Conservation (phyloP, 64 coral and sea anemone species). For the Acropora yongei region DNA sequence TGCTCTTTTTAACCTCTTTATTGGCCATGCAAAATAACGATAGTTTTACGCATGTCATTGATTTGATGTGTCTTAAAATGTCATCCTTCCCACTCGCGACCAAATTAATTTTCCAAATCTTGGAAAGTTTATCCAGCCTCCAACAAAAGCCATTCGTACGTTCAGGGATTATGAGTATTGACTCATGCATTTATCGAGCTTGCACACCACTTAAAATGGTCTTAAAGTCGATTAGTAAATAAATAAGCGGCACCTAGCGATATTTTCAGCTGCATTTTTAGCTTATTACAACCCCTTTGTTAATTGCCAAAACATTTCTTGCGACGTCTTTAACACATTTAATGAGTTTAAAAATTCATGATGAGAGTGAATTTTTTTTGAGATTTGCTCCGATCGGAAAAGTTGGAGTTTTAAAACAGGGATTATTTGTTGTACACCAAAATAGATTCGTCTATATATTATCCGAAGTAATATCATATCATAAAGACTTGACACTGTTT, state of each 20-base stretch:
- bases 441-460: background rate
- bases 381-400: no score
- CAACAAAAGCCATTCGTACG: constrained; percentile 2
- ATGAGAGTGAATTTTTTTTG: background rate
- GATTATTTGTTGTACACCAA: no score
- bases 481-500: background rate
- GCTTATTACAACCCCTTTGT: constrained; percentile 41
- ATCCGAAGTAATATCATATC: background rate
- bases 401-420: no score
- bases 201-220: constrained; percentile 45
- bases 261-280: constrained; percentile 39
- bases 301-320: constrained; percentile 41
- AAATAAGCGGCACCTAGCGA: constrained; percentile 29
- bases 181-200: constrained; percentile 37
- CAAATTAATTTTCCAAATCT: constrained; percentile 28
- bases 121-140: constrained; percentile 33
- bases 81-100: background rate
- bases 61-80: background rate
- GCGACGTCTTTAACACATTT: background rate
- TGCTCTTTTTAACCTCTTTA: background rate
- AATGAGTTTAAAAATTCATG: background rate
- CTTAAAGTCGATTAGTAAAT: constrained; percentile 48
- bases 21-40: background rate
- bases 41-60: background rate
- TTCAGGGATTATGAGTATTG: background rate